Percentiles rank a stretch among this genome's conserved stretches.
phyloP scores from a whole-genome alignment of 2,888 invertebrate species.

The Stenodema calcarata region DNA sequence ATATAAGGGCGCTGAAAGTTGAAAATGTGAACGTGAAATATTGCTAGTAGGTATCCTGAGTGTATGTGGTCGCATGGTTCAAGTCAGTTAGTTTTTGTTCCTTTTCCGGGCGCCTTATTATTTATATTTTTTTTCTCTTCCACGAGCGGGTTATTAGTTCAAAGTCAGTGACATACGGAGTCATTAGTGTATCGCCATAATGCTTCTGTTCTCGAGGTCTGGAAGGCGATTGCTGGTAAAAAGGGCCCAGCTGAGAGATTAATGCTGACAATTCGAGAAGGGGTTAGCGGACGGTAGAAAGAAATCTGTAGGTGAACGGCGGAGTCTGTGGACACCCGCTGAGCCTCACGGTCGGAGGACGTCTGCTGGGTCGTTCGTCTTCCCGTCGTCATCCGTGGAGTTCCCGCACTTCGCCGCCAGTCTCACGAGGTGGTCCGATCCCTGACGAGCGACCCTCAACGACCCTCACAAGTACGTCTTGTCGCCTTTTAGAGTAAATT shows the following conservation, averaged over 20 bases:
- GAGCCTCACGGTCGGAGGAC: not conserved
- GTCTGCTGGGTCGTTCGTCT: not conserved
- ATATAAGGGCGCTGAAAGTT: not conserved
- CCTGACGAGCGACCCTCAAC: not conserved
- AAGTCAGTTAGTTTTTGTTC: not conserved
- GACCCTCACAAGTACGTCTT: no score
- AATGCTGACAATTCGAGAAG: not conserved
- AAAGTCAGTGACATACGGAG: conserved; percentile 14
- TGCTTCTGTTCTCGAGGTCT: conserved; percentile 21
- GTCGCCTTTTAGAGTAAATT: no score
- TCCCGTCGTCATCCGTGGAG: not conserved
- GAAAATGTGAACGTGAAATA: not conserved
- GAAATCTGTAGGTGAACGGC: not conserved
- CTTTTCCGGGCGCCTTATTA: not conserved
- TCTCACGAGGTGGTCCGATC: not conserved
- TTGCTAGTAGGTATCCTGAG: not conserved
- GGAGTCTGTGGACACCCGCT: not conserved
- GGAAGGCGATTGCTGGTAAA: not conserved
- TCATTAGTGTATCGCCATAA: conserved; percentile 18
- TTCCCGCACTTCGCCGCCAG: not conserved
- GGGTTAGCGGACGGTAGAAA: not conserved
- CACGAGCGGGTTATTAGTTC: not conserved
- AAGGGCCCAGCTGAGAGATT: not conserved
- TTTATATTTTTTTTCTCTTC: no score
- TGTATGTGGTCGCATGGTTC: not conserved